These are phyloP conservation scores for Ispidina picta DNA, from an alignment of 2,797 vertebrate genomes.

Conservation along the genomic window DNA sequence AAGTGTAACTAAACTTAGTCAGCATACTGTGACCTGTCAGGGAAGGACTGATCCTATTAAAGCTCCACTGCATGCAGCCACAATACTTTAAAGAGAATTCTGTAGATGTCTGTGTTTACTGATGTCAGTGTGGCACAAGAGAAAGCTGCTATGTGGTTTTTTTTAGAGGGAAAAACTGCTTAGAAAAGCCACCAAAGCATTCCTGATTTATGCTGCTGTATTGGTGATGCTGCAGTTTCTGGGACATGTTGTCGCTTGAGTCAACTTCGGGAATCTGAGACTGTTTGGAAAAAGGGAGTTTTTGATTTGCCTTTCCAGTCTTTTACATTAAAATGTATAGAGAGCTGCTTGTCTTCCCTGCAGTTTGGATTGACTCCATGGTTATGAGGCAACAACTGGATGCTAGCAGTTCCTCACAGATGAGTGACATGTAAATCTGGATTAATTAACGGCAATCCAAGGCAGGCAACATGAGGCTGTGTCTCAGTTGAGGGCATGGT, in stretches of 20 bases:
- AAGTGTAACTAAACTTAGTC: slow-evolving; percentile 63
- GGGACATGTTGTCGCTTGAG: not conserved
- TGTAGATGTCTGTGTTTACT: slow-evolving; percentile 52
- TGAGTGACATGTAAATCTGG: not conserved
- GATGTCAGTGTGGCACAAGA: not conserved
- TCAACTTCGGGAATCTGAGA: not conserved
- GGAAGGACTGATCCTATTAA: slow-evolving; percentile 61
- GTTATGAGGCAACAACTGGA: not conserved
- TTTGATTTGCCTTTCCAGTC: not conserved
- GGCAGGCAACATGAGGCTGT: not conserved
- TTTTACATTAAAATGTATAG: not conserved
- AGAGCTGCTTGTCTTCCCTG: not conserved
- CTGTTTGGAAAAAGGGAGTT: not conserved
- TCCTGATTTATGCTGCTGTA: not conserved
- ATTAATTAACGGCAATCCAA: slow-evolving; percentile 7
- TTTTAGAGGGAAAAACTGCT: not conserved
- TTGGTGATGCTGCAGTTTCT: not conserved
- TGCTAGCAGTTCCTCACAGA: not conserved
- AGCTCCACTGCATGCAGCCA: slow-evolving; percentile 15
- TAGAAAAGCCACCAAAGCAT: not conserved
- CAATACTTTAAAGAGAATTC: slow-evolving; percentile 58
- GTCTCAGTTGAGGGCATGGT: not conserved
- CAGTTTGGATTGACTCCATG: not conserved
- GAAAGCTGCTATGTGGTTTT: not conserved
- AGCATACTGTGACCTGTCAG: slow-evolving; percentile 56